phyloP scores from a whole-genome alignment of 2,888 invertebrate species.

The Dascillus cervinus region DNA sequence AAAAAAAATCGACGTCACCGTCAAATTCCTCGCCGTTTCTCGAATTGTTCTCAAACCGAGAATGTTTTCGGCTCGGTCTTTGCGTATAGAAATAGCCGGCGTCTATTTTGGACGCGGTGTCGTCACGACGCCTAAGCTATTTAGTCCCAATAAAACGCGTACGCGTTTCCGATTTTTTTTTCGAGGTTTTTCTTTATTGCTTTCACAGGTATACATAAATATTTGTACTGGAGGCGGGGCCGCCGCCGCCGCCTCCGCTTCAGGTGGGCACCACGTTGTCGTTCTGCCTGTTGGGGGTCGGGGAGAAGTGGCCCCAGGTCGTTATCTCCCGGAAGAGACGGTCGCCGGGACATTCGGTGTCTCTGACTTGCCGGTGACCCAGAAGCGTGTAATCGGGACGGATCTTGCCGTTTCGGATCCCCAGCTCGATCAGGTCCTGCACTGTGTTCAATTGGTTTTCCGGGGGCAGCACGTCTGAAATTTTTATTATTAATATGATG shows the following conservation, averaged over 20 bases:
- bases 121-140: constrained; percentile 17
- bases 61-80: constrained; percentile 20
- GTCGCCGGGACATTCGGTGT: constrained; percentile 63
- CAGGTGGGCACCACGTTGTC: background rate
- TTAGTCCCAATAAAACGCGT: constrained; percentile 11
- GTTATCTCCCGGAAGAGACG: constrained; percentile 52
- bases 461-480: constrained; percentile 53
- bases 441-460: constrained; percentile 50
- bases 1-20: no score
- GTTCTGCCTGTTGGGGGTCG: background rate
- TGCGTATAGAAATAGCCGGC: constrained; percentile 15
- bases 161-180: constrained; percentile 11
- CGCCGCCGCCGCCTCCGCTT: background rate
- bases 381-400: constrained; percentile 51
- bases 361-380: constrained; percentile 55
- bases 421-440: constrained; percentile 53
- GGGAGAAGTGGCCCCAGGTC: constrained; percentile 51
- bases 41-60: constrained; percentile 1
- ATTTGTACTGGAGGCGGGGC: background rate
- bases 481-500: no score
- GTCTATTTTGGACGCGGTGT: constrained; percentile 27
- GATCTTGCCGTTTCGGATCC: constrained; percentile 54
- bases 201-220: background rate
- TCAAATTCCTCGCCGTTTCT: no score
- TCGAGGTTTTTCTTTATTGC: background rate